A percentile compares a stretch with the other conserved stretches of the same genome.
These are phyloP conservation scores for Drosophila elegans DNA, from an alignment of 1,140 invertebrate genomes.

Conservation along the genomic window DNA sequence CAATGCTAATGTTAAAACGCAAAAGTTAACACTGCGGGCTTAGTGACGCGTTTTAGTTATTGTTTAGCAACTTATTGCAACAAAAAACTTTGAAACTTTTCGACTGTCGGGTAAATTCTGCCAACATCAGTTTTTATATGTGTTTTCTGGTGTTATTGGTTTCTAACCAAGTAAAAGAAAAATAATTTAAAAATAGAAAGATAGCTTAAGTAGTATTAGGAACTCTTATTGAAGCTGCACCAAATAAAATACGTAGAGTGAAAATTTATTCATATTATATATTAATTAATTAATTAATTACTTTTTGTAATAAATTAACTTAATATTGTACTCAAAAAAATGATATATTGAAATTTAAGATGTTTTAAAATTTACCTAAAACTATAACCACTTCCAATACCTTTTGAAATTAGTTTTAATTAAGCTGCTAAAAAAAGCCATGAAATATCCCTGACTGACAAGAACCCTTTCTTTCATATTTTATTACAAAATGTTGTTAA, in stretches of 20 bases:
- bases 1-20: not conserved
- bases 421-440: too few species aligned
- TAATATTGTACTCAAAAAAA: too few species aligned
- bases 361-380: too few species aligned
- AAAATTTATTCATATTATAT: too few species aligned
- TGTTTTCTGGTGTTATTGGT: not conserved
- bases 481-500: constrained; percentile 17
- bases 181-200: too few species aligned
- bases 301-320: too few species aligned
- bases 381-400: too few species aligned
- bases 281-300: too few species aligned
- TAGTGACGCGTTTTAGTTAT: constrained; percentile 11
- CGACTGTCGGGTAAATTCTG: not conserved
- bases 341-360: too few species aligned
- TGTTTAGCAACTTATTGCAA: constrained; percentile 14
- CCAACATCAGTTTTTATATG: not conserved
- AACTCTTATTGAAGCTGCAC: not conserved
- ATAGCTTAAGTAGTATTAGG: too few species aligned
- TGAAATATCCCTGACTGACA: not conserved
- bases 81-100: not conserved
- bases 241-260: constrained; percentile 13
- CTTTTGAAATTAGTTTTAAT: too few species aligned
- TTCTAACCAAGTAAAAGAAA: not conserved
- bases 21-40: not conserved
- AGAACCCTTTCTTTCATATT: not conserved